These are phyloP conservation scores for Nibea coibor DNA, from an alignment of 2,113 vertebrate species.

Conservation along the genomic window DNA sequence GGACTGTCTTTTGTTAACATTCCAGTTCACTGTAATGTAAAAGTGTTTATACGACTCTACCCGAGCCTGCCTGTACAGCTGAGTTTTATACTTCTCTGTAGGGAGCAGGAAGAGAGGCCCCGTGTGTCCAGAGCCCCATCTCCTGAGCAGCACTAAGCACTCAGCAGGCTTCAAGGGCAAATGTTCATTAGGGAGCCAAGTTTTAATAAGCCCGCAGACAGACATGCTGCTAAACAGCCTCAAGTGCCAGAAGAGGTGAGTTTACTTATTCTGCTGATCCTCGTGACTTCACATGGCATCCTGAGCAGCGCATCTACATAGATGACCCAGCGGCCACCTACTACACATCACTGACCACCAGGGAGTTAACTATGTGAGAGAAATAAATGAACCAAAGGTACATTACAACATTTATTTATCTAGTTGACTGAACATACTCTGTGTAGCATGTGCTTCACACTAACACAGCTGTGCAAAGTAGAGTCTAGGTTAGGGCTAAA, in stretches of 20 bases:
- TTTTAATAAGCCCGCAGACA: slow-evolving; percentile 83
- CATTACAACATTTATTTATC: slow-evolving; percentile 9
- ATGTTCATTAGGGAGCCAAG: slow-evolving; percentile 81
- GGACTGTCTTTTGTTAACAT: slow-evolving; percentile 69
- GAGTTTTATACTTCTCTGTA: slow-evolving; percentile 73
- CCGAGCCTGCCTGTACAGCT: slow-evolving; percentile 61
- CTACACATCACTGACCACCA: slow-evolving; percentile 27
- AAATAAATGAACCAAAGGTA: neutral
- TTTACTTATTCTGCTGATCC: slow-evolving; percentile 71
- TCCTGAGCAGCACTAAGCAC: slow-evolving; percentile 75
- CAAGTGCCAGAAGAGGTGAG: slow-evolving; percentile 76
- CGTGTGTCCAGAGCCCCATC: slow-evolving; percentile 67
- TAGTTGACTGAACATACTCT: slow-evolving; percentile 4
- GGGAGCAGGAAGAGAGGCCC: slow-evolving; percentile 82
- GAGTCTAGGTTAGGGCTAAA: neutral
- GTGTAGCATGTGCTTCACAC: neutral
- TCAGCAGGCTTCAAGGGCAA: slow-evolving; percentile 80
- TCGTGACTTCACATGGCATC: slow-evolving; percentile 71
- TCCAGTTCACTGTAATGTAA: slow-evolving; percentile 73
- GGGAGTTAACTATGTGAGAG: neutral
- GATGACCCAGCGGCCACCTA: slow-evolving; percentile 40
- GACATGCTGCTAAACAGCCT: slow-evolving; percentile 79
- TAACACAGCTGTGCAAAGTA: slow-evolving; percentile 6
- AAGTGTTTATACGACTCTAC: slow-evolving; percentile 73
- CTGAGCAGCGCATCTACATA: slow-evolving; percentile 40